Evolutionary conservation across 2,888 invertebrate species (phyloP).

Genomic region (Steromphala cineraria): DNA sequence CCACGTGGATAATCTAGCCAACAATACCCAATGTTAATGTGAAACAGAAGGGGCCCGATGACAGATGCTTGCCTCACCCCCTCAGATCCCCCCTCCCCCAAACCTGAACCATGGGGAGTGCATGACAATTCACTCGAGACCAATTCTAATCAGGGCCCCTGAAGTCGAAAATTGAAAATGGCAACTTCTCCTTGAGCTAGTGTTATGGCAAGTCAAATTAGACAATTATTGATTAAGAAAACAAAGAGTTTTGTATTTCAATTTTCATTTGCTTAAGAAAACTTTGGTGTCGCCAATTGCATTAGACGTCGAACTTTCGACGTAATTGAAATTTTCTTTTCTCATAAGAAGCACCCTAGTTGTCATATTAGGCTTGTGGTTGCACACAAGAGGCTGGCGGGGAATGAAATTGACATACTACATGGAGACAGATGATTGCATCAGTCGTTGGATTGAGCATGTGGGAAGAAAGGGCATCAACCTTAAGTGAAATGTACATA

Average conservation of each 20-base stretch:
- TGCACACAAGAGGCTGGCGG: not conserved
- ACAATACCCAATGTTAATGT: no score
- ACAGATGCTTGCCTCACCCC: no score
- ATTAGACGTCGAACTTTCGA: not conserved
- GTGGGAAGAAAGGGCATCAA: no score
- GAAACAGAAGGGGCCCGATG: no score
- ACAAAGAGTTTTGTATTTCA: slow-evolving; percentile 15
- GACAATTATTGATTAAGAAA: slow-evolving; percentile 16
- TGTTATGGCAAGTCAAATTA: slow-evolving; percentile 12
- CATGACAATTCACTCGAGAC: not conserved
- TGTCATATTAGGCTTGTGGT: not conserved
- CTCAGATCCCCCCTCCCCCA: no score
- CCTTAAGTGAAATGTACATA: no score
- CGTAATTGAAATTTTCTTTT: not conserved
- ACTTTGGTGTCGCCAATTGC: not conserved
- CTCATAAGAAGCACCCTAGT: not conserved
- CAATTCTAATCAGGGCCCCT: not conserved
- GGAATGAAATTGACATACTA: not conserved
- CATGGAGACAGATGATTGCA: not conserved
- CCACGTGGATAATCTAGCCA: no score
- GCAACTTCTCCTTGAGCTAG: not conserved
- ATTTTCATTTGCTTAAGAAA: slow-evolving; percentile 1
- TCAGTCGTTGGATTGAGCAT: no score
- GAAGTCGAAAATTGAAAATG: slow-evolving; percentile 20
- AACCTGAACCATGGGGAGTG: not conserved